Evolutionary conservation across 2,888 invertebrate species (phyloP).

Genomic region (Dasypolia templi): DNA sequence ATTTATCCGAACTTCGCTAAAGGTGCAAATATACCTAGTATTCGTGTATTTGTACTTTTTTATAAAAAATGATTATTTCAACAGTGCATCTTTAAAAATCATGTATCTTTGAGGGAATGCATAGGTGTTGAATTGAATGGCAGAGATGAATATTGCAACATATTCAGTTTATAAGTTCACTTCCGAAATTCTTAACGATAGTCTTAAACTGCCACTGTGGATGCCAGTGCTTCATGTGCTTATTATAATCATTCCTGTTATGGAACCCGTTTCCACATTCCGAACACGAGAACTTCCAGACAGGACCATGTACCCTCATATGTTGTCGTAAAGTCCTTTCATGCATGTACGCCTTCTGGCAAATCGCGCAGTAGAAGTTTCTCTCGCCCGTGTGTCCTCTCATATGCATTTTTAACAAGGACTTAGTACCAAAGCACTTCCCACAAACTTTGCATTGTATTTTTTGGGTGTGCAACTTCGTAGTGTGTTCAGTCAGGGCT

Average conservation of each 20-base stretch:
- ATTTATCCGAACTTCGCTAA: no score
- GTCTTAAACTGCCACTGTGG: constrained; percentile 83
- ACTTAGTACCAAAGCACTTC: constrained; percentile 84
- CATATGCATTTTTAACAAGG: constrained; percentile 83
- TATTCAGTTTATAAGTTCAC: constrained; percentile 63
- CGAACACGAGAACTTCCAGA: constrained; percentile 81
- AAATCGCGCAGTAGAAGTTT: constrained; percentile 83
- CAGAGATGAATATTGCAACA: no score
- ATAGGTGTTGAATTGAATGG: no score
- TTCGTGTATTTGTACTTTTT: no score
- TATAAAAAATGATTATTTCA: no score
- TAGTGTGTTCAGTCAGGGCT: constrained; percentile 85
- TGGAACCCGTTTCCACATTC: constrained; percentile 84
- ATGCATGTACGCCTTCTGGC: constrained; percentile 87
- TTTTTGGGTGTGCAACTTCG: constrained; percentile 83
- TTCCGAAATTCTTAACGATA: constrained; percentile 78
- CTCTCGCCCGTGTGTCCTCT: constrained; percentile 85
- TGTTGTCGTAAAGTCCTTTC: constrained; percentile 85
- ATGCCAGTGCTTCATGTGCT: constrained; percentile 87
- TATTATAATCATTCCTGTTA: constrained; percentile 82
- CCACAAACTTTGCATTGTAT: constrained; percentile 85
- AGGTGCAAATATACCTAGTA: no score
- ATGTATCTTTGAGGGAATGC: no score
- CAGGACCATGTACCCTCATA: constrained; percentile 83
- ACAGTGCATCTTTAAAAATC: no score